A percentile compares a stretch with the other conserved stretches of the same genome.
phyloP scores from a whole-genome alignment of 2,113 vertebrate genomes.

The Morone chrysops region DNA sequence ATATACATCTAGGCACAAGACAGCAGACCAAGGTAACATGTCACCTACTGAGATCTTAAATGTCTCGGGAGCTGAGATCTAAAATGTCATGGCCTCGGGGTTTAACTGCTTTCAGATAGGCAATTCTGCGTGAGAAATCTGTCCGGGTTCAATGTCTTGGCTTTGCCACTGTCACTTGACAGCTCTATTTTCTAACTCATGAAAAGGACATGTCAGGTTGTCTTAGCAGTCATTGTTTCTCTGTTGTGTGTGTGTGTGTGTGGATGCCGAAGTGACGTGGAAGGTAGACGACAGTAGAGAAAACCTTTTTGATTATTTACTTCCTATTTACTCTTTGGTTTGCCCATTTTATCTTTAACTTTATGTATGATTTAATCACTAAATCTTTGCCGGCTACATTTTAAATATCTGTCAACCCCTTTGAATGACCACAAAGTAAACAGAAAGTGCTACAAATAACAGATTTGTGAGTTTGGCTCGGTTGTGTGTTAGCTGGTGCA shows the following conservation, averaged over 20 bases:
- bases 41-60: slow-evolving; percentile 67
- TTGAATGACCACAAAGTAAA: slow-evolving; percentile 7
- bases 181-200: slow-evolving; percentile 66
- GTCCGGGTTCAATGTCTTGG: slow-evolving; percentile 60
- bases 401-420: slow-evolving; percentile 23
- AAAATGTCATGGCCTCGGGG: slow-evolving; percentile 75
- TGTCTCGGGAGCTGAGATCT: slow-evolving; percentile 69
- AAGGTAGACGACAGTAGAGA: slow-evolving; percentile 28
- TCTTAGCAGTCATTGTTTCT: slow-evolving; percentile 50
- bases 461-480: background rate
- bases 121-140: slow-evolving; percentile 58
- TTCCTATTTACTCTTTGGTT: slow-evolving; percentile 33
- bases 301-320: slow-evolving; percentile 20
- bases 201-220: slow-evolving; percentile 75
- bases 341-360: slow-evolving; percentile 23
- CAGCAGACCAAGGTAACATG: slow-evolving; percentile 56
- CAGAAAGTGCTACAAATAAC: background rate
- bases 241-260: slow-evolving; percentile 32
- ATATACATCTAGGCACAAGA: slow-evolving; percentile 53
- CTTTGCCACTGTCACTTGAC: slow-evolving; percentile 67
- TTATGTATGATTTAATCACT: background rate
- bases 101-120: slow-evolving; percentile 64
- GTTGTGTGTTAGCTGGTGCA: background rate
- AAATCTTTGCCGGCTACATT: slow-evolving; percentile 3
- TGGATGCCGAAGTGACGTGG: slow-evolving; percentile 44